Evolutionary conservation across 2,113 vertebrate genomes (phyloP).

Genomic region (Eolophus roseicapilla): DNA sequence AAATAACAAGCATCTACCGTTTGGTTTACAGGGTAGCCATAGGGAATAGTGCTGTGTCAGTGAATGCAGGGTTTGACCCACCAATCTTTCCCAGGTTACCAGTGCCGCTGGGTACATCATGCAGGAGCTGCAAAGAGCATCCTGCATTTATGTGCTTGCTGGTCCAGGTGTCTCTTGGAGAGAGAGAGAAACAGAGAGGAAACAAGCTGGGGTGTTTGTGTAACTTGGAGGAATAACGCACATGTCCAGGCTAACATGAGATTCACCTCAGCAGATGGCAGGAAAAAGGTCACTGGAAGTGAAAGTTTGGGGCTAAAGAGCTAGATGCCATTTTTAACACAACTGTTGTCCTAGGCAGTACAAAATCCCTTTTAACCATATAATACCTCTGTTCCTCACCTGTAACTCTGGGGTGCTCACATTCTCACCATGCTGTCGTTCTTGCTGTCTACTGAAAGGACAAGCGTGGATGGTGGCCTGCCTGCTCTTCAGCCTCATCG

Average conservation of each 20-base stretch:
- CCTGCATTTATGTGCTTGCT: neutral
- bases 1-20: fast-evolving
- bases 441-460: neutral
- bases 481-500: neutral
- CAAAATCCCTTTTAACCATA: neutral
- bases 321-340: neutral
- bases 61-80: neutral
- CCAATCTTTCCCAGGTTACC: neutral
- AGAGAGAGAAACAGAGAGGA: neutral
- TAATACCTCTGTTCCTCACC: no score
- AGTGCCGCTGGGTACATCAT: no score
- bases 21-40: neutral
- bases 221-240: neutral
- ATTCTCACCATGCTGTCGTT: neutral
- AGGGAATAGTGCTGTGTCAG: neutral
- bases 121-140: neutral
- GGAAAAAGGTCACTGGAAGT: neutral
- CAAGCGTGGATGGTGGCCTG: neutral
- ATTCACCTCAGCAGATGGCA: neutral
- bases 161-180: neutral
- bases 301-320: neutral
- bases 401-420: neutral
- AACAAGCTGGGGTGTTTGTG: neutral
- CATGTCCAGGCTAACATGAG: neutral
- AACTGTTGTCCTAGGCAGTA: neutral